phyloP scores from a whole-genome alignment of 2,113 vertebrate genomes.

The Epinephelus moara region DNA sequence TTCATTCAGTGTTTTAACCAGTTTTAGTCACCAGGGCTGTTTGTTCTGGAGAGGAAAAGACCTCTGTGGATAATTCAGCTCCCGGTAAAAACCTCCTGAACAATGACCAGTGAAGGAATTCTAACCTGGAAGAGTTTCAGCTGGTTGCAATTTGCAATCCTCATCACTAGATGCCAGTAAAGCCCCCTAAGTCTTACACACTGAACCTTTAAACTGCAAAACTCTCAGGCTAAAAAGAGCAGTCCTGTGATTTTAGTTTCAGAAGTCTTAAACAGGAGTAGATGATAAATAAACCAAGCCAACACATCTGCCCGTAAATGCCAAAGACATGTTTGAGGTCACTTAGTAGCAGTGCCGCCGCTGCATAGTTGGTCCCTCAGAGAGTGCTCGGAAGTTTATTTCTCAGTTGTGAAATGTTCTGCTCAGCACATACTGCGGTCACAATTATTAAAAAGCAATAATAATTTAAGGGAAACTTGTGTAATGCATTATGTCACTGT shows the following conservation, averaged over 20 bases:
- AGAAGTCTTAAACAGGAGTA: neutral
- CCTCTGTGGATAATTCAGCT: too few relatives aligned
- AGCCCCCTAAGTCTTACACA: too few relatives aligned
- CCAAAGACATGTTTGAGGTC: too few relatives aligned
- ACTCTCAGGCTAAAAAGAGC: neutral
- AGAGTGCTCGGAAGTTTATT: neutral
- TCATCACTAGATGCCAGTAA: too few relatives aligned
- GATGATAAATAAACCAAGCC: neutral
- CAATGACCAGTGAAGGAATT: too few relatives aligned
- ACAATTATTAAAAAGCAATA: too few relatives aligned
- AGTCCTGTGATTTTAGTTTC: neutral
- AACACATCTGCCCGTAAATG: neutral
- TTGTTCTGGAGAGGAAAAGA: too few relatives aligned
- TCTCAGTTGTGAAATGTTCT: slow-evolving; percentile 6
- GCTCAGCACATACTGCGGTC: neutral
- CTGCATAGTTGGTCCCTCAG: neutral
- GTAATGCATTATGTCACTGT: neutral
- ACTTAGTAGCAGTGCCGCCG: neutral
- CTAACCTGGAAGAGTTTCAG: too few relatives aligned
- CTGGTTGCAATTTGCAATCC: too few relatives aligned
- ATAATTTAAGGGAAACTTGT: neutral
- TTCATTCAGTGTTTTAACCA: too few relatives aligned
- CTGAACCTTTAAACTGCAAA: neutral
- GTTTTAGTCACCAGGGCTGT: too few relatives aligned
- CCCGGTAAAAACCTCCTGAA: too few relatives aligned